Base-by-base conservation (phyloP, 2,888 invertebrate genomes). In the Crioceris asparagi region DNA sequence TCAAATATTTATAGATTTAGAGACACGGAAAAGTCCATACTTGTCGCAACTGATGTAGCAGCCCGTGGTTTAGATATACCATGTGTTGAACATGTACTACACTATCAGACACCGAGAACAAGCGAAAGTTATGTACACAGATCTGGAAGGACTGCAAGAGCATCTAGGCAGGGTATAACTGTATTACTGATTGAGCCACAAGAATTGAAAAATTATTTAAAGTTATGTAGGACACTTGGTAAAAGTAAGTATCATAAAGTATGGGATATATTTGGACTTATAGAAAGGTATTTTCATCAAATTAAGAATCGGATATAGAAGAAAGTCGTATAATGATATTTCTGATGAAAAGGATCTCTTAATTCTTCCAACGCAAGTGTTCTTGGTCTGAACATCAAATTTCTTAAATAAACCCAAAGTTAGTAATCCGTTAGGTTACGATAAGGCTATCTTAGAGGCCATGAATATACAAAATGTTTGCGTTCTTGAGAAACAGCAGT, bases 81-180 rank as follows among this genome's bases (percentile, higher is more conserved):
- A 0, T 74, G 79, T 50, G 83, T 98, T 2, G 79, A 94, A 49
- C 92, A 96, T 66, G 96, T 98, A 2, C 73, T 98, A 44, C 98
- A 98, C 64, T 98, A 94, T 66, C 94, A 73, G 48, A 92, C 96
- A 23, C 96, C 96, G 0, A 75, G 85, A 52, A 94, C 94, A 0
- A 85, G 87, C 6, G 96, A 97, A 81, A 83, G 85, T 59, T 98
- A 98, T 62, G 83, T 98, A 0, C 98, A 98, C 60, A 75, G 98
- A 41, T 93, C 94, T 56, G 98, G 98, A 0, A 72, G 98, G 37
- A 98, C 98, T 1, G 98, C 97, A 0, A 71, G 98, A 35, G 94
- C 92, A 0, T 73, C 74, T 37, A 78, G 80, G 41, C 80, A 87
- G 54, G 98, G 98, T 0, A 76, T 96, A 7, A 90, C 96, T 3